Evolutionary conservation across 1,140 invertebrate genomes (phyloP), one percentile per base, ranked within the genome.

Genomic region (Scylla paramamosain): DNA sequence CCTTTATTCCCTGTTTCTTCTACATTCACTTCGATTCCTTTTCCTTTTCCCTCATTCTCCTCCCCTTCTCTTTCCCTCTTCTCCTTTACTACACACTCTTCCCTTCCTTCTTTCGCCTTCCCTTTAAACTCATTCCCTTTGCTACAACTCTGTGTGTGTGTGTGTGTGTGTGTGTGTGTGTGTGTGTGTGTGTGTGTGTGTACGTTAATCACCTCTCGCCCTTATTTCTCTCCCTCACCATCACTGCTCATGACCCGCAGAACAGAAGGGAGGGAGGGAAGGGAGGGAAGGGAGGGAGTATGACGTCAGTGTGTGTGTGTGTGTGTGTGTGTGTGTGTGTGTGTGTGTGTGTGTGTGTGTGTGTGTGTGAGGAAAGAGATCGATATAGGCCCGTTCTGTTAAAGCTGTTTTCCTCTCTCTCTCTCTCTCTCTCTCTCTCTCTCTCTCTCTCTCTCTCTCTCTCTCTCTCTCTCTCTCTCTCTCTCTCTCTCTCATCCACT

Each of bases 291-390:
- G 45, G 32, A 48, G 89, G 45, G 46, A 29, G 14, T 91, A 28
- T 48, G 52, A 46, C 46, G 89, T 48, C 52, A 48, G 28, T n/a
- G 89, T 46, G 32, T 48, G 89, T 91, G 89, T 91, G 89, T 91
- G 89, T 91, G 89, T 91, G 89, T 89, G 87, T 89, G 87, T 89
- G 87, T 89, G 87, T 89, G 87, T 89, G 87, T 89, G 87, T 89
- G 87, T 89, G 87, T 89, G 87, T 89, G 87, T 89, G 87, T 89
- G 89, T 91, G 31, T 91, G 89, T 91, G 31, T 91, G 89, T 48
- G 89, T 29, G 89, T 48, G 89, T 91, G 89, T 91, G 87, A 0
- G 89, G 45, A 25, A 32, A 77, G 67, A 77, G 67, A 77, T 77
- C 67, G 67, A 77, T 77, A 77, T 77, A 77, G 67, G 67, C 67